phyloP scores from a whole-genome alignment of 1,140 invertebrate species.

The Dendrolimus kikuchii region DNA sequence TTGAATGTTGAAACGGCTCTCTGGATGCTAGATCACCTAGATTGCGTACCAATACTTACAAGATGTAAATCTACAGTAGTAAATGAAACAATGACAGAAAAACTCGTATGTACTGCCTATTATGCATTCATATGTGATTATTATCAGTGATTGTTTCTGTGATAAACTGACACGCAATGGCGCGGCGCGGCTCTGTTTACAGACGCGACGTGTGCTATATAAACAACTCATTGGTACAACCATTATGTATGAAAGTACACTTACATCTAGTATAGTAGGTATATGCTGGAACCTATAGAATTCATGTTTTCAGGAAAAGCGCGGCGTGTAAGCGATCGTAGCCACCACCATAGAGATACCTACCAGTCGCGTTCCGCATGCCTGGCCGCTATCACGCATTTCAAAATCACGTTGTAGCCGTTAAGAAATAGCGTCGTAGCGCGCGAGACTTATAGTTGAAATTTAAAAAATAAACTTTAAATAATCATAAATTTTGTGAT shows the following conservation, averaged over 20 bases:
- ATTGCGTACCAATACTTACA: too few relatives aligned
- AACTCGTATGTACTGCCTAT: constrained; percentile 2
- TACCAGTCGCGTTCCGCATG: constrained; percentile 35
- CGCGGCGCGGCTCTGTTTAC: constrained; percentile 18
- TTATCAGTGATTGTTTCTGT: constrained; percentile 16
- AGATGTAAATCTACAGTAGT: too few relatives aligned
- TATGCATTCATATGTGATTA: constrained; percentile 17
- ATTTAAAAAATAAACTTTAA: constrained; percentile 3
- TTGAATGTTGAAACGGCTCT: too few relatives aligned
- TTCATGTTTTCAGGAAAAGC: too few relatives aligned
- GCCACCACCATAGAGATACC: constrained; percentile 4
- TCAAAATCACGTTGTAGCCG: constrained; percentile 10
- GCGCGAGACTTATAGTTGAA: constrained; percentile 12
- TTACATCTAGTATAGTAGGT: too few relatives aligned
- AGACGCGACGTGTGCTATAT: constrained; percentile 8
- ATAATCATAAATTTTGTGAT: constrained; percentile 1
- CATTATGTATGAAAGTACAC: too few relatives aligned
- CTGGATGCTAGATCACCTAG: too few relatives aligned
- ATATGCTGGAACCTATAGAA: too few relatives aligned
- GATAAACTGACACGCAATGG: constrained; percentile 17
- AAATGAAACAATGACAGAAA: too few relatives aligned
- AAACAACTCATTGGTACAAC: constrained; percentile 1
- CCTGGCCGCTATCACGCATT: constrained; percentile 19
- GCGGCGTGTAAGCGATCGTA: constrained; percentile 17
- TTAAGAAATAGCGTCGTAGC: constrained; percentile 47